phyloP scores from a whole-genome alignment of 1,140 invertebrate genomes.

The Caenorhabditis elegans region WBcel235 BX284606.5:10777501-10778000 shows the following conservation, averaged over 20 bases:
- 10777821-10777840: conserved; percentile 70
- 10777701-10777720: conserved; percentile 30
- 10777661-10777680: background rate
- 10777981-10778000: conserved; percentile 44
- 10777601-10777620: background rate
- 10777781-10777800: background rate
- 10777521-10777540: too few relatives aligned
- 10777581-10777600: too few relatives aligned
- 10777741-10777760: conserved; percentile 27
- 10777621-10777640: background rate
- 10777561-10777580: too few relatives aligned
- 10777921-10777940: conserved; percentile 30
- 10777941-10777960: conserved; percentile 49
- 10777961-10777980: conserved; percentile 46
- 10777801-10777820: background rate
- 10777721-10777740: conserved; percentile 30
- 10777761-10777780: background rate
- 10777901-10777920: conserved; percentile 97
- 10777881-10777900: conserved; percentile 77
- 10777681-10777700: conserved; percentile 19
- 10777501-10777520: too few relatives aligned
- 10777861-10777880: conserved; percentile 90
- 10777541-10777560: too few relatives aligned
- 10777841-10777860: conserved; percentile 84
- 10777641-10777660: background rate